Base-by-base conservation (phyloP, 2,888 invertebrate species). In the Kuschelorhynchus macadamiae region DNA sequence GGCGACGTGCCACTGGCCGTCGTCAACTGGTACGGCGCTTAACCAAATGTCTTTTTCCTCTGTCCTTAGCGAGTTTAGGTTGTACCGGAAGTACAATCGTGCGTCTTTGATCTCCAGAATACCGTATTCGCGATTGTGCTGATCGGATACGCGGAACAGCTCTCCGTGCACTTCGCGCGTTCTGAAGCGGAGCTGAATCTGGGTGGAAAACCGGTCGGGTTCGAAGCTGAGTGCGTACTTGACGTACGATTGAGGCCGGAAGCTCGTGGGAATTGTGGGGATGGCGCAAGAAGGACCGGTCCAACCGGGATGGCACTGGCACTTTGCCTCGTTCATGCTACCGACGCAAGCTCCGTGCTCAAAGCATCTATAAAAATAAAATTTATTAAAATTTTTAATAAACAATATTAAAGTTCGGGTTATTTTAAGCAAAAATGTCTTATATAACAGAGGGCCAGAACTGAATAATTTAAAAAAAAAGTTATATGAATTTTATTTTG, bases 1-100 rank as follows among this genome's bases (percentile, higher is more conserved):
- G 3, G 96, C 96, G 57, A 94, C 94, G 81, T 98, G 98, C 98
- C 98, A 98, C 78, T 96, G 96, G 0, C 98, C 98, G 81, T 97
- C 95, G 79, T 96, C 95, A 1, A 97, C 96, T 0, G 93, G 90
- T 20, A 97, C 92, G 3, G 94, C 92, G 75, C 93, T 93, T 52
- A 97, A 85, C 94, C 95, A 94, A 75, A 98, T 91, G 79, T 94
- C 94, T 70, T 91, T 90, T 81, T 96, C 96, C 82, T 96, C 96
- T 3, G 96, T 95, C 71, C 95, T 88, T 71, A 95, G 85, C 14
- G 94, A 95, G 82, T 97, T 97, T 55, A 98, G 86, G 83, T 98
- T 97, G 83, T 93, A 98, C 71, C 95, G 89, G 86, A 97, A 96
- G 80, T 95, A 93, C 60, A 97, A 86, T 72, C 93, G 89, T 47